Base-by-base conservation (phyloP, 2,113 vertebrate species). In the Natator depressus region DNA sequence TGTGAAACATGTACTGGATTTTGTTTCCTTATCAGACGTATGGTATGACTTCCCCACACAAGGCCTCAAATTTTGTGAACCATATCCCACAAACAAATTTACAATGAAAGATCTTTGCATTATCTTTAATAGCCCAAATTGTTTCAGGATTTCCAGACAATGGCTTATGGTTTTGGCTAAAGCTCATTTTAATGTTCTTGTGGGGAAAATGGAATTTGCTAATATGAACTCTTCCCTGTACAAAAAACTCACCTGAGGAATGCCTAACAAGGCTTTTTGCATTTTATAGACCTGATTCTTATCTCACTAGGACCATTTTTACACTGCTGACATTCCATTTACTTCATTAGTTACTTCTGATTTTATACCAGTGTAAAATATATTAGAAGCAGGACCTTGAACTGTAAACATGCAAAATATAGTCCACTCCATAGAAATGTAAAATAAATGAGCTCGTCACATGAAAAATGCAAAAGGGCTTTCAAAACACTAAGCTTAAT, bases 401-500 rank as follows among this genome's bases (percentile, higher is more conserved):
- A 85, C 31, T 24, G 3, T 42, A 94, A 90, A 55, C 81, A 82
- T 84, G 50, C 20, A 95, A 90, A 94, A 89, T 4, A 57, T 1
- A 89, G 38, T 86, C 84, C 82, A 72, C 1, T 84, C 46, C 7
- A 53, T n/a, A n/a, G 0, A 1, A 88, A 84, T 35, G 50, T 88
- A 75, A 59, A 35, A 53, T 54, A 5, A 0, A 53, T 81, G 47
- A 27, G 31, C 55, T 59, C 24, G 46, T 79, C 31, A 38, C 76
- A 84, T 92, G 42, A 88, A 42, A 50, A 59, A 88, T 89, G 82
- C 31, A 50, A 93, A 96, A 93, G 38, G 4, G 22, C 31, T 94
- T 94, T 89, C 83, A 93, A 95, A 94, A 93, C 90, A 54, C 31
- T 91, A 91, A 94, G 55, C 47, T 88, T 84, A 92, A 88, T 91